These are phyloP conservation scores for Acanthococcus lagerstroemiae DNA, from an alignment of 2,888 invertebrate genomes.

Conservation along the genomic window DNA sequence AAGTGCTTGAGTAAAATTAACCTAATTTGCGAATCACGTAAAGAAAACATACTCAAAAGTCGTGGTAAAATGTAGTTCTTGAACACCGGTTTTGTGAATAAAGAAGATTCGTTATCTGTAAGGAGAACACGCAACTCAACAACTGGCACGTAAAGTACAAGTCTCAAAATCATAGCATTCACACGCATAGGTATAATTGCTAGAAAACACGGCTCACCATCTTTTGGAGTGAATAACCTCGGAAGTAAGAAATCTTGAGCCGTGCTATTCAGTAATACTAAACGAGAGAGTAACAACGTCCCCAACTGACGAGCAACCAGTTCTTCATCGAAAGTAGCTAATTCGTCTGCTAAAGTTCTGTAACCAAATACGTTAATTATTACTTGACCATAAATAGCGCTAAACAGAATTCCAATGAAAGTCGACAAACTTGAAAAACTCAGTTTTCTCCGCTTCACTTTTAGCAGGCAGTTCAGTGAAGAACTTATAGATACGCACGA, in stretches of 20 bases:
- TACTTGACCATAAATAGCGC: conserved; percentile 4
- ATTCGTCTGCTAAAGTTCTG: conserved; percentile 53
- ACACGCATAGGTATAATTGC: no score
- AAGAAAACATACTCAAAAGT: conserved; percentile 68
- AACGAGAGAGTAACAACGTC: conserved; percentile 64
- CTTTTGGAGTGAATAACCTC: conserved; percentile 57
- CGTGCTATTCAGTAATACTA: conserved; percentile 71
- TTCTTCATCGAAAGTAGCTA: conserved; percentile 64
- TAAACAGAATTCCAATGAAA: neutral
- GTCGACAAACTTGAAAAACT: conserved; percentile 60
- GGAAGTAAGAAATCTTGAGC: conserved; percentile 65
- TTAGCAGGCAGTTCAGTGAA: conserved; percentile 72
- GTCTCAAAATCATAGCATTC: no score
- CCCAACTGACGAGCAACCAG: conserved; percentile 73
- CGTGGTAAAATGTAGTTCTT: conserved; percentile 64
- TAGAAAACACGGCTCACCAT: conserved; percentile 55
- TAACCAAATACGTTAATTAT: conserved; percentile 35
- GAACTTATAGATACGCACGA: conserved; percentile 72
- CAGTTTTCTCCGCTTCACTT: conserved; percentile 59
- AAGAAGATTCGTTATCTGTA: conserved; percentile 45
- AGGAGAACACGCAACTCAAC: no score
- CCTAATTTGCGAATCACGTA: conserved; percentile 74
- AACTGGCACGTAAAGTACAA: no score
- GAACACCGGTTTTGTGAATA: conserved; percentile 60
- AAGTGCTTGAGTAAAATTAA: conserved; percentile 69